These are phyloP conservation scores for Dicycla oo DNA, from an alignment of 2,888 invertebrate species.

Conservation along the genomic window DNA sequence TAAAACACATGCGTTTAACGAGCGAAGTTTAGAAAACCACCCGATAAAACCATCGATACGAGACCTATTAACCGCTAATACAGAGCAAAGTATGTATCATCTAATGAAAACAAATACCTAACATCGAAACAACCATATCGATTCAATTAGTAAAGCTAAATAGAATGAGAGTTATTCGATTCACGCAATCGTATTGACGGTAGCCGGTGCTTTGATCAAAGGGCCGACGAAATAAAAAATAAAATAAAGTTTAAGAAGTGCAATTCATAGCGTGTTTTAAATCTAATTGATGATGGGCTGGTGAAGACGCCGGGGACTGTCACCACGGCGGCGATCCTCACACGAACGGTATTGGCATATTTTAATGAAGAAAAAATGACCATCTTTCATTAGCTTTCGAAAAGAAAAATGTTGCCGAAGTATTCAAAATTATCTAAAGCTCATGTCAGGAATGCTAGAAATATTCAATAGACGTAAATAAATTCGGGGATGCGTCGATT, in stretches of 20 bases:
- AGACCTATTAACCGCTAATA: slow-evolving; percentile 60
- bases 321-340: slow-evolving; percentile 74
- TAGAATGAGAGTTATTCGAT: slow-evolving; percentile 77
- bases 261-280: slow-evolving; percentile 74
- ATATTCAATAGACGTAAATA: slow-evolving; percentile 43
- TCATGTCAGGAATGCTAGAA: slow-evolving; percentile 65
- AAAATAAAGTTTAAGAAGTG: slow-evolving; percentile 67
- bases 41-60: slow-evolving; percentile 50
- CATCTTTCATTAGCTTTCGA: slow-evolving; percentile 63
- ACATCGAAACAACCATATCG: slow-evolving; percentile 74
- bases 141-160: slow-evolving; percentile 80
- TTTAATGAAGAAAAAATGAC: slow-evolving; percentile 60
- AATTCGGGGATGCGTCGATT: slow-evolving; percentile 45
- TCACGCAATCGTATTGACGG: slow-evolving; percentile 72
- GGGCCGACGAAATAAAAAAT: slow-evolving; percentile 64
- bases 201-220: slow-evolving; percentile 75
- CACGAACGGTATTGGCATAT: slow-evolving; percentile 70
- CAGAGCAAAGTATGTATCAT: slow-evolving; percentile 64
- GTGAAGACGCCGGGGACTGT: slow-evolving; percentile 66
- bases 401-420: slow-evolving; percentile 68
- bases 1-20: slow-evolving; percentile 37
- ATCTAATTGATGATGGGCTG: slow-evolving; percentile 74
- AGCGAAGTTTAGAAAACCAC: slow-evolving; percentile 41
- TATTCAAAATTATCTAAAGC: slow-evolving; percentile 70
- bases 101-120: slow-evolving; percentile 81